Evolutionary conservation across 2,113 vertebrate species (phyloP).

Genomic region (Phrynocephalus versicolor): DNA sequence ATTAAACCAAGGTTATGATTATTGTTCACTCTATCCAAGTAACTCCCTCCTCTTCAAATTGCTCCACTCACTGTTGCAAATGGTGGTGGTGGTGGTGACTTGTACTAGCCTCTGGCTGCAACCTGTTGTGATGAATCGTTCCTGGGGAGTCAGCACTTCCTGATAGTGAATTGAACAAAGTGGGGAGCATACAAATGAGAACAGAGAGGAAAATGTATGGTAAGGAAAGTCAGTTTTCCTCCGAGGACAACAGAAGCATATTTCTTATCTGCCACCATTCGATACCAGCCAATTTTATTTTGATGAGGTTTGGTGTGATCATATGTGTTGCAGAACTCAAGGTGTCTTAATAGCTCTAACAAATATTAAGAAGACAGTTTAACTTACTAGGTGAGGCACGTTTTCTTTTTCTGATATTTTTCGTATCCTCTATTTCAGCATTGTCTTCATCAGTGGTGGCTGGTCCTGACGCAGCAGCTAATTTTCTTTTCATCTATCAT

Average conservation of each 20-base stretch:
- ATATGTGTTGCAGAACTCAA: not conserved
- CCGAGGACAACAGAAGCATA: not conserved
- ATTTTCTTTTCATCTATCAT: constrained; percentile 64
- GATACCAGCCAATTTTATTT: constrained; percentile 18
- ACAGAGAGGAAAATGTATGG: constrained; percentile 6
- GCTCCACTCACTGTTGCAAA: constrained; percentile 43
- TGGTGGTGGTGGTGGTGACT: constrained; percentile 37
- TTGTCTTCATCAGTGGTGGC: constrained; percentile 30
- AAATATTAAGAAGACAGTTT: not conserved
- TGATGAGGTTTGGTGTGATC: constrained; percentile 1
- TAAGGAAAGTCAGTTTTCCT: constrained; percentile 8
- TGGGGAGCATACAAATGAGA: constrained; percentile 28
- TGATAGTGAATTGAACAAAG: constrained; percentile 55
- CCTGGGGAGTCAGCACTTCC: constrained; percentile 55
- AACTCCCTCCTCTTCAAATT: constrained; percentile 34
- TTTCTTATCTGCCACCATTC: not conserved
- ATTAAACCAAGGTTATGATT: constrained; percentile 10
- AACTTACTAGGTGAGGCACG: constrained; percentile 66
- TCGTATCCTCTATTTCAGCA: constrained; percentile 46
- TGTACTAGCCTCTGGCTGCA: constrained; percentile 61
- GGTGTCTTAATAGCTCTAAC: not conserved
- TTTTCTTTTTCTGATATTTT: constrained; percentile 46
- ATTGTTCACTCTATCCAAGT: constrained; percentile 24
- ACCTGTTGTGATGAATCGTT: constrained; percentile 37
- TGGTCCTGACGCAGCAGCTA: constrained; percentile 34